Conservation (phyloP, 2,888 invertebrate genomes). For the Clunio marinus region DNA sequence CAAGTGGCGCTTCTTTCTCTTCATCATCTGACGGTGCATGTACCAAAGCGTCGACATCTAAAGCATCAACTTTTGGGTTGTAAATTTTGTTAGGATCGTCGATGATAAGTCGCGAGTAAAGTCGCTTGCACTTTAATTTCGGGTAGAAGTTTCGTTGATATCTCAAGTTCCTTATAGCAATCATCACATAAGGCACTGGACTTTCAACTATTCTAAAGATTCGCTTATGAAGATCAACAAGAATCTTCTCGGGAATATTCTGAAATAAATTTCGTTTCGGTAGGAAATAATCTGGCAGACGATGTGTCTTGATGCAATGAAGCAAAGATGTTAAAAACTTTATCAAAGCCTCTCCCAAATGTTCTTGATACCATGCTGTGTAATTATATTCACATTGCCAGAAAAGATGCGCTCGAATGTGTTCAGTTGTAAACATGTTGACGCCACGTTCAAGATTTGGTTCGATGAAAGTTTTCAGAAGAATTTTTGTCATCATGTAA, state of each 20-base stretch:
- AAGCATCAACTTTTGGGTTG: constrained; percentile 50
- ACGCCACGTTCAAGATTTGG: constrained; percentile 58
- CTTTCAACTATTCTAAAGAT: constrained; percentile 66
- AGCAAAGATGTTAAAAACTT: constrained; percentile 62
- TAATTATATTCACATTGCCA: constrained; percentile 73
- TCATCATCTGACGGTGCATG: constrained; percentile 47
- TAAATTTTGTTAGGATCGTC: constrained; percentile 55
- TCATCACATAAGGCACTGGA: constrained; percentile 65
- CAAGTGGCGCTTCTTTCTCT: constrained; percentile 44
- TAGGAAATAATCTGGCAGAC: constrained; percentile 70
- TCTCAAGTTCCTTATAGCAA: constrained; percentile 64
- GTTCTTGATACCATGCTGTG: constrained; percentile 68
- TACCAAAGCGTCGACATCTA: not conserved
- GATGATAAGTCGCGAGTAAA: constrained; percentile 58
- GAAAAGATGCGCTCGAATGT: constrained; percentile 69
- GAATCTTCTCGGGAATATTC: constrained; percentile 61
- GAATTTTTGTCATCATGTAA: constrained; percentile 62
- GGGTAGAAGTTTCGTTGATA: constrained; percentile 64
- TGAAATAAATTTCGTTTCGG: constrained; percentile 68
- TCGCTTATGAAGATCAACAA: constrained; percentile 62
- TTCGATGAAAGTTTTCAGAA: constrained; percentile 71
- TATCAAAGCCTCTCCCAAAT: constrained; percentile 64
- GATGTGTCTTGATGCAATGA: constrained; percentile 57
- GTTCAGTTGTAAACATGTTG: constrained; percentile 62
- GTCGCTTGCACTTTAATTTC: constrained; percentile 56